Evolutionary conservation across 2,797 vertebrate genomes (phyloP), one percentile per base, ranked within the genome.

Genomic region (Rachycentron canadum): DNA sequence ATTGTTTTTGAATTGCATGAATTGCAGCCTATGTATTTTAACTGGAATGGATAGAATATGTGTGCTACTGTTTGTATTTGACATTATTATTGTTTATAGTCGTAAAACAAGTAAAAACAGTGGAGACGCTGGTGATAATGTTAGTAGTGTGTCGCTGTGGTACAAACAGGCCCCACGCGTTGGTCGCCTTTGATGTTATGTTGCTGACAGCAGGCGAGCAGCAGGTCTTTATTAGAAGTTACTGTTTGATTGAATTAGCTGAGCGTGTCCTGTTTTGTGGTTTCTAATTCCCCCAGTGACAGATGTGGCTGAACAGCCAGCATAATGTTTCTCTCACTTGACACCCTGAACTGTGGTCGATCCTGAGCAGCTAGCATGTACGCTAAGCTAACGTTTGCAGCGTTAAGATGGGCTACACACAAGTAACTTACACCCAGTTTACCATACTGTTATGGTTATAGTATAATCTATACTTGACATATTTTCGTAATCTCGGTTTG

Each of bases 141-240:
- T 71, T 88, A 78, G 79, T 80, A 14, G 13, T 60, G 28, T 72
- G 52, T 43, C 36, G 78, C 53, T 79, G 68, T 76, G 79, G 68
- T 75, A 7, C 43, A 57, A 89, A 78, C 83, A 77, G 91, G 90
- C 92, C 93, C 88, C 88, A 86, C 78, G 89, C 88, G 86, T 86
- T 70, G 76, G 43, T 86, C 77, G 78, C 72, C 80, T 84, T 80
- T 82, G 66, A 84, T 88, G 83, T 80, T 82, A 82, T 83, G 83
- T 82, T 83, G 88, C 86, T 91, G 84, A 83, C 83, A 88, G 82
- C 77, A 74, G 81, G 4, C 55, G 55, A 55, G 69, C 67, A 59
- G 32, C 36, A 12, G 11, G 13, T 82, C 61, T 19, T 30, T 58
- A 12, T 49, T 47, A 59, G 1, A 43, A 43, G 25, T 32, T 16